Percentiles rank a stretch among this genome's conserved stretches.
Evolutionary conservation across 1,140 invertebrate genomes (phyloP).

Genomic region (Aphidius gifuensis): DNA sequence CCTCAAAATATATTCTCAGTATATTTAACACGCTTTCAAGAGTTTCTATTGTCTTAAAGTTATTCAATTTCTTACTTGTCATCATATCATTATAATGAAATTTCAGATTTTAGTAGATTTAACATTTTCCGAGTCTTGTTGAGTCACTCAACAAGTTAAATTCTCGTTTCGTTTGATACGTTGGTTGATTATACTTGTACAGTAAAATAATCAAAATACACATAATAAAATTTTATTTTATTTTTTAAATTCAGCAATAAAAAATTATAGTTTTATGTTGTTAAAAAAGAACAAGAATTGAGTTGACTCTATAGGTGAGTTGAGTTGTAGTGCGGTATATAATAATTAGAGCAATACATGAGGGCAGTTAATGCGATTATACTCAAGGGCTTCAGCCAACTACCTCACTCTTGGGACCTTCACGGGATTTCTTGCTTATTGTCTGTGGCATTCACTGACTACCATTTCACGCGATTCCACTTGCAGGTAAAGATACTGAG

Average conservation of each 20-base stretch:
- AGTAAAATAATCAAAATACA: too few species aligned
- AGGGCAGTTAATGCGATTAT: constrained; percentile 52
- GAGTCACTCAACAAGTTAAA: too few species aligned
- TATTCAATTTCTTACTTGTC: too few species aligned
- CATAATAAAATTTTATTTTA: too few species aligned
- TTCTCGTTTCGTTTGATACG: too few species aligned
- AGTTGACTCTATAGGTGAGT: constrained; percentile 2
- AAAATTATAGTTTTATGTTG: constrained; percentile 8
- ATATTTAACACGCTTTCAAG: too few species aligned
- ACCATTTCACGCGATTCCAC: constrained; percentile 37
- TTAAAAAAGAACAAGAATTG: neutral
- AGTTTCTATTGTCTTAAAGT: too few species aligned
- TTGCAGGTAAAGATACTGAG: constrained; percentile 9
- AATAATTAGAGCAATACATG: constrained; percentile 47
- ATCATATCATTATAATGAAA: too few species aligned
- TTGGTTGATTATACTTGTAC: too few species aligned
- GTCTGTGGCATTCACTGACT: constrained; percentile 33
- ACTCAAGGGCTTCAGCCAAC: constrained; percentile 50
- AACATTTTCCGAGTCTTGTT: too few species aligned
- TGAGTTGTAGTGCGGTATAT: constrained; percentile 29
- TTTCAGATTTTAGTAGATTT: too few species aligned
- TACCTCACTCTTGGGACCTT: constrained; percentile 43
- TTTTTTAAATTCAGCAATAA: constrained; percentile 20
- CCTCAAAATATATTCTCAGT: too few species aligned
- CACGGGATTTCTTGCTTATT: constrained; percentile 40